phyloP scores from a whole-genome alignment of 1,140 invertebrate genomes.

The Tetramorium alpestre region DNA sequence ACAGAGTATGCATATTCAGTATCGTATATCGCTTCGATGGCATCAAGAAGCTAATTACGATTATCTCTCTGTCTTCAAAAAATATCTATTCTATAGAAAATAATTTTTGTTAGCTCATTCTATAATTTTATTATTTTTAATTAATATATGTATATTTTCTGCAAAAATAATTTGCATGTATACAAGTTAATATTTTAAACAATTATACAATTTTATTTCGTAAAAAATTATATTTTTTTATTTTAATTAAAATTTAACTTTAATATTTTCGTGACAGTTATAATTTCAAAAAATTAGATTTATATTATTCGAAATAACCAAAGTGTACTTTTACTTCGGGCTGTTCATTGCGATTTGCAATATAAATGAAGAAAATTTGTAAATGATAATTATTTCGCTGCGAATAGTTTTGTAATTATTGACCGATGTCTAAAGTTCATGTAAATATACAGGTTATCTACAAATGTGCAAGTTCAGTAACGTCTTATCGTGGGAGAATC shows the following conservation, averaged over 20 bases:
- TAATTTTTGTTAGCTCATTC: not conserved
- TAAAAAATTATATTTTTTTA: not conserved
- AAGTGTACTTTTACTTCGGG: not conserved
- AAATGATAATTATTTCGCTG: not conserved
- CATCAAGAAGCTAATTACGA: not conserved
- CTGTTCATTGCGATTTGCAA: not conserved
- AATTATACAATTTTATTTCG: not conserved
- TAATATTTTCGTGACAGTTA: not conserved
- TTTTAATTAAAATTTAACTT: not conserved
- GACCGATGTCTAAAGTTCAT: not conserved
- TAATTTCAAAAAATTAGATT: not conserved
- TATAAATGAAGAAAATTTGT: conserved; percentile 8
- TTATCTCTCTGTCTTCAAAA: not conserved
- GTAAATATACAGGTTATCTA: conserved; percentile 9
- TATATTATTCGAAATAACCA: not conserved
- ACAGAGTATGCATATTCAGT: not conserved
- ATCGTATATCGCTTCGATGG: conserved; percentile 8
- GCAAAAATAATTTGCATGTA: not conserved
- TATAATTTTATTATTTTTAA: not conserved
- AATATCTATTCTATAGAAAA: not conserved
- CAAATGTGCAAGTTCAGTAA: conserved; percentile 3
- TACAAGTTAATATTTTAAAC: not conserved
- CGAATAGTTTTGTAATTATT: not conserved
- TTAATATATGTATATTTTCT: not conserved
- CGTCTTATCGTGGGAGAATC: conserved; percentile 25